Evolutionary conservation across 2,797 vertebrate genomes (phyloP), one percentile per base, ranked within the genome.

Genomic region (Brachymystax lenok): DNA sequence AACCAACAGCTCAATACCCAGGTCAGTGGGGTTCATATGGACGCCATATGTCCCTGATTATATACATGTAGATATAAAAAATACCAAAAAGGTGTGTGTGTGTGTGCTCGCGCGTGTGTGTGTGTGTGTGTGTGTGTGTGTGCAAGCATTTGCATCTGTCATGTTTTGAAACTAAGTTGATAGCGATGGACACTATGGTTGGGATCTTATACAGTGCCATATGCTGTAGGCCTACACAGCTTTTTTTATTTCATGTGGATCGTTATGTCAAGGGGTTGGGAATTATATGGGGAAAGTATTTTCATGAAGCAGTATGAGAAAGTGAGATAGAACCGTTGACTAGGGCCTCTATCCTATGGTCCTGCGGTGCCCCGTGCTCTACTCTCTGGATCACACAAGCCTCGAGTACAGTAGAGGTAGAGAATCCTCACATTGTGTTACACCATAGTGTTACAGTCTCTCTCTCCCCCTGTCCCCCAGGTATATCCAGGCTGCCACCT

Each of bases 401-500:
- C 59, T 61, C 21, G 24, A 12, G 7, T 61, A 1, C 59, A 19
- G 8, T 24, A 10, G 59, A 61, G n/a, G 59, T 19, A n/a, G 17
- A n/a, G 19, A 59, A 59, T 6, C 54, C 54, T 59, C 54, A 59
- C 54, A 46, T 46, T 12, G 8, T 10, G 54, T 56, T 3, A 46
- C 63, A 21, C 63, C 12, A n/a, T 71, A 7, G 51, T 28, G 56
- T 69, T 10, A 79, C 27, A 56, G 69, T 30, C 16, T 61, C 63
- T 77, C 40, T 51, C 56, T 0, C 66, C 10, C 16, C 61, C 63
- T 78, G 33, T 51, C 56, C 0, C 68, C 8, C 90, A 99, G 98
- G 98, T 99, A 99, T 88, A 99, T 99, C 81, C 98, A 99, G 86
- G 98, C 98, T 0, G 97, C 98, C 69, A 99, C 98, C 0, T 99